Conservation (phyloP, 2,113 vertebrate genomes). For the Chlorodrepanis virens region DNA sequence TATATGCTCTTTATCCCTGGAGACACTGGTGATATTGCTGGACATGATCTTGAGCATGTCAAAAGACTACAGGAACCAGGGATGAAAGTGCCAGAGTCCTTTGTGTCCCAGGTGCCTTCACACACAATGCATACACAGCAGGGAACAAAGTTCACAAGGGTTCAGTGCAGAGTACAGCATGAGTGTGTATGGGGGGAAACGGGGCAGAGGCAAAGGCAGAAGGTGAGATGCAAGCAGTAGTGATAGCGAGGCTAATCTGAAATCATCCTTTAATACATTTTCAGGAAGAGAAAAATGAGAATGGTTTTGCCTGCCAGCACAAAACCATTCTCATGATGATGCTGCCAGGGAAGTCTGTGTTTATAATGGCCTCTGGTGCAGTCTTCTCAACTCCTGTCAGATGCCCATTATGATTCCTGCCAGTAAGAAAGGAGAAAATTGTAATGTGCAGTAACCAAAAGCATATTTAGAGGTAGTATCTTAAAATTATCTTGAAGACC, state of each 20-base stretch:
- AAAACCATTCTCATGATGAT: background rate
- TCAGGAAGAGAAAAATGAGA: background rate
- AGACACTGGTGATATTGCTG: background rate
- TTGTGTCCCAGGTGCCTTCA: background rate
- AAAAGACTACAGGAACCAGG: background rate
- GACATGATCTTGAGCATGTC: background rate
- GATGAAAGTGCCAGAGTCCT: background rate
- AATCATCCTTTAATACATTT: background rate
- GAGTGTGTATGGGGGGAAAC: rapidly evolving
- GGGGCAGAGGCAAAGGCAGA: background rate
- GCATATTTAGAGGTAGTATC: background rate
- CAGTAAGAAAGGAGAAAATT: background rate
- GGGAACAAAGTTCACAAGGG: background rate
- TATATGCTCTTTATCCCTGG: background rate
- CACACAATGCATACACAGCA: rapidly evolving
- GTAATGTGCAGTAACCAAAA: background rate
- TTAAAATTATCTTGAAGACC: background rate
- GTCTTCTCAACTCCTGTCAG: background rate
- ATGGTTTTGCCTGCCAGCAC: too few relatives aligned
- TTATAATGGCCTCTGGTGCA: background rate
- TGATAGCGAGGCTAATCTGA: background rate
- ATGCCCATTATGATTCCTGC: background rate
- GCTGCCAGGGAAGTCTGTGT: background rate
- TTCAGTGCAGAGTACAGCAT: background rate
- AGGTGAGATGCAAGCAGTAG: background rate